phyloP scores from a whole-genome alignment of 2,888 invertebrate species.

The Tiliacea aurago region DNA sequence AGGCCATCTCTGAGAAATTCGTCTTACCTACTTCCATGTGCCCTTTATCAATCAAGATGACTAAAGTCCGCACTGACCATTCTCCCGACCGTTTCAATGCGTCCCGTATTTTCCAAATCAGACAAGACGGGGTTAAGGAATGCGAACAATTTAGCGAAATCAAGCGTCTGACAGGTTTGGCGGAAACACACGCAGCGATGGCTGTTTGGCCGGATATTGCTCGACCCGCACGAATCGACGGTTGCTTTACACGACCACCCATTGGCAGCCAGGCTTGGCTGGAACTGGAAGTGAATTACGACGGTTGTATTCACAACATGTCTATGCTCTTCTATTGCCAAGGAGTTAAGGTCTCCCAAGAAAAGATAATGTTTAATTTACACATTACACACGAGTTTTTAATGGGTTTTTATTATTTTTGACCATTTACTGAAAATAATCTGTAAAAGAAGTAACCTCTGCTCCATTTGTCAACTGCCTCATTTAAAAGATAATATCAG shows the following conservation, averaged over 20 bases:
- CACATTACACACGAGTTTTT: neutral
- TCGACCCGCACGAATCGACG: conserved; percentile 70
- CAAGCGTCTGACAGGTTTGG: conserved; percentile 71
- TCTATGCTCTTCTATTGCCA: neutral
- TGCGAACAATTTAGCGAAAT: conserved; percentile 70
- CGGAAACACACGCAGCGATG: conserved; percentile 76
- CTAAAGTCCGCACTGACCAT: conserved; percentile 55
- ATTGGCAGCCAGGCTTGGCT: conserved; percentile 48
- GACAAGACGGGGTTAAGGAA: conserved; percentile 60
- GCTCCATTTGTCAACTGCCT: conserved; percentile 23
- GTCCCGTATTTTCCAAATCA: conserved; percentile 50
- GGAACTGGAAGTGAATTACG: conserved; percentile 41
- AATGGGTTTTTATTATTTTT: neutral
- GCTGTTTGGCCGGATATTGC: conserved; percentile 82
- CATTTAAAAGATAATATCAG: conserved; percentile 58
- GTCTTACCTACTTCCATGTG: conserved; percentile 43
- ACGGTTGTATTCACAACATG: conserved; percentile 20
- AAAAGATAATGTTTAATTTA: neutral
- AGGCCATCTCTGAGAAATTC: conserved; percentile 43
- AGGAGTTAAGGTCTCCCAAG: neutral
- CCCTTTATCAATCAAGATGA: conserved; percentile 64
- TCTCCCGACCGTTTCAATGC: conserved; percentile 49
- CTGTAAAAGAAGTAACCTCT: conserved; percentile 10
- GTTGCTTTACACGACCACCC: conserved; percentile 70
- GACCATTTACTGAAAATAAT: conserved; percentile 8